Conservation (phyloP, 2,888 invertebrate genomes). For the Lasioglossum malachurum region DNA sequence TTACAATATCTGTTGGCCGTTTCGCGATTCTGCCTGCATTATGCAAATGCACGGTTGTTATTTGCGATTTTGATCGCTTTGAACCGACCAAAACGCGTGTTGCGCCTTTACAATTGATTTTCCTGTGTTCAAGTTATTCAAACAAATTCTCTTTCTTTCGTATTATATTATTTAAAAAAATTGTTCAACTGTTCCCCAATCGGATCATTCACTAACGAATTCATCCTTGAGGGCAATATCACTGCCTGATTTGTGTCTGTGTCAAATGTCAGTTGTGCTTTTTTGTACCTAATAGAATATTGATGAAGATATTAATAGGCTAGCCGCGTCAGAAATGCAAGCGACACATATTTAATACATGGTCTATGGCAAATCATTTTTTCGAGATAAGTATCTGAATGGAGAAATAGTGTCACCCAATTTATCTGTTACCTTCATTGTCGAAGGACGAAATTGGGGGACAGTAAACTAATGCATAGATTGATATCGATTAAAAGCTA, state of each 20-base stretch:
- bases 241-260: background rate
- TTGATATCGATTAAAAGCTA: no score
- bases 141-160: no score
- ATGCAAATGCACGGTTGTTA: background rate
- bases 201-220: conserved; percentile 7
- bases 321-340: background rate
- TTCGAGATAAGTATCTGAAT: background rate
- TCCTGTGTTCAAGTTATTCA: background rate
- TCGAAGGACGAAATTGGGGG: background rate
- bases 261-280: conserved; percentile 18
- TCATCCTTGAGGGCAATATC: conserved; percentile 20
- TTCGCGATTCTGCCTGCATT: background rate
- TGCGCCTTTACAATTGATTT: background rate
- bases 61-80: background rate
- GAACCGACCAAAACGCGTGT: background rate
- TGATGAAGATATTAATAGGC: conserved; percentile 8
- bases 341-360: background rate
- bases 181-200: background rate
- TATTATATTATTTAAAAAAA: no score
- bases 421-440: background rate
- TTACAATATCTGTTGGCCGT: background rate
- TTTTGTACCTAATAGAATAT: background rate
- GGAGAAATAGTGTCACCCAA: background rate
- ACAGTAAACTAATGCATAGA: background rate
- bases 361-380: background rate